Evolutionary conservation across 2,113 vertebrate genomes (phyloP).

Genomic region (Chlamydotis undulata): DNA sequence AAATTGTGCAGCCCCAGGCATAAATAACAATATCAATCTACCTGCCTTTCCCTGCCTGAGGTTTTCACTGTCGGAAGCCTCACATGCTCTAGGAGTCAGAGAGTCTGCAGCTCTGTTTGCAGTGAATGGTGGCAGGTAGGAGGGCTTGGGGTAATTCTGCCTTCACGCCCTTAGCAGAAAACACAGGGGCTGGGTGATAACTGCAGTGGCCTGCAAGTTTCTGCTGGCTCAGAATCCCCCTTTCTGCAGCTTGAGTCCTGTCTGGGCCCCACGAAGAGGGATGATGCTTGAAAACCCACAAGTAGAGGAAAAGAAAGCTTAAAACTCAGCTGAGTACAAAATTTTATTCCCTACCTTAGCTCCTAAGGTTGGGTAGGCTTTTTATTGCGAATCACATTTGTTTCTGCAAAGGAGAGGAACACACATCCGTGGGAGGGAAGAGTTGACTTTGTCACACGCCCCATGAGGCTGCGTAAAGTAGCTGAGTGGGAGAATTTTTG

Average conservation of each 20-base stretch:
- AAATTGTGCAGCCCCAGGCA: background rate
- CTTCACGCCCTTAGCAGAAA: background rate
- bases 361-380: background rate
- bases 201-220: background rate
- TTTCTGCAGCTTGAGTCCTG: background rate
- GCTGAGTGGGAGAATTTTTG: constrained; percentile 42
- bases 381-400: background rate
- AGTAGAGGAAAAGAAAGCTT: background rate
- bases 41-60: background rate
- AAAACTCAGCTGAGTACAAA: background rate
- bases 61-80: background rate
- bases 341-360: background rate
- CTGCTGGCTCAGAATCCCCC: background rate
- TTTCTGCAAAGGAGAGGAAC: background rate
- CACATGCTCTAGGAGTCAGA: background rate
- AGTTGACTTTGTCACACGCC: background rate
- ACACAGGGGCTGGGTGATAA: background rate
- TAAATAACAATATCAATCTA: background rate
- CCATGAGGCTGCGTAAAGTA: background rate
- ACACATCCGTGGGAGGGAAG: background rate
- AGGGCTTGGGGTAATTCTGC: background rate
- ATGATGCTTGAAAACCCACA: background rate
- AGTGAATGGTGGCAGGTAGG: background rate
- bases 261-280: background rate
- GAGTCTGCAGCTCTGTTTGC: background rate